A percentile compares a stretch with the other conserved stretches of the same genome.
Evolutionary conservation across 2,797 vertebrate species (phyloP).

Genomic region (Glyptemys insculpta): DNA sequence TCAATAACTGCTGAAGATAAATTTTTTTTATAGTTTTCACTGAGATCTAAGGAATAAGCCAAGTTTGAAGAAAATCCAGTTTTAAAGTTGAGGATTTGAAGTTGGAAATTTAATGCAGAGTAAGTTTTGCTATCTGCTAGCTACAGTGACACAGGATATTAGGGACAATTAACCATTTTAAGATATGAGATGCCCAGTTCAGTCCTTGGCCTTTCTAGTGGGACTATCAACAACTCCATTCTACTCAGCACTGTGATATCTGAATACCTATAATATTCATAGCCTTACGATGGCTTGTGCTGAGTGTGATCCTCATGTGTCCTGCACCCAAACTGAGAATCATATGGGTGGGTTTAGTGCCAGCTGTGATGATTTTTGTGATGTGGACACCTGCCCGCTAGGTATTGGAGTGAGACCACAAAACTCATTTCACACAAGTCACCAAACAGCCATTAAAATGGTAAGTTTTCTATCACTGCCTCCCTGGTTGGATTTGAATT

Average conservation of each 20-base stretch:
- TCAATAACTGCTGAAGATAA: neutral
- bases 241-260: neutral
- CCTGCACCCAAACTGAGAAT: neutral
- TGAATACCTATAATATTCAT: neutral
- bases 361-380: neutral
- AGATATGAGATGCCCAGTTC: neutral
- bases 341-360: neutral
- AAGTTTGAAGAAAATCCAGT: constrained; percentile 18
- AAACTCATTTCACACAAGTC: neutral
- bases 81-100: constrained; percentile 22
- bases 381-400: neutral
- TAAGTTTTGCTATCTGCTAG: neutral
- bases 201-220: accelerated
- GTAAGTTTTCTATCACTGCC: neutral
- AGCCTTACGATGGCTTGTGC: accelerated
- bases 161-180: neutral
- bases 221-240: neutral
- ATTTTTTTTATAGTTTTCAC: neutral
- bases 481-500: neutral
- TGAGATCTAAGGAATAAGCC: neutral
- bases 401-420: neutral
- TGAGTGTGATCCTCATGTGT: neutral
- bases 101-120: constrained; percentile 7
- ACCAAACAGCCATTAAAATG: neutral
- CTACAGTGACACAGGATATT: neutral